Evolutionary conservation across 1,140 invertebrate genomes (phyloP).

Genomic region (Lepidostoma basale): DNA sequence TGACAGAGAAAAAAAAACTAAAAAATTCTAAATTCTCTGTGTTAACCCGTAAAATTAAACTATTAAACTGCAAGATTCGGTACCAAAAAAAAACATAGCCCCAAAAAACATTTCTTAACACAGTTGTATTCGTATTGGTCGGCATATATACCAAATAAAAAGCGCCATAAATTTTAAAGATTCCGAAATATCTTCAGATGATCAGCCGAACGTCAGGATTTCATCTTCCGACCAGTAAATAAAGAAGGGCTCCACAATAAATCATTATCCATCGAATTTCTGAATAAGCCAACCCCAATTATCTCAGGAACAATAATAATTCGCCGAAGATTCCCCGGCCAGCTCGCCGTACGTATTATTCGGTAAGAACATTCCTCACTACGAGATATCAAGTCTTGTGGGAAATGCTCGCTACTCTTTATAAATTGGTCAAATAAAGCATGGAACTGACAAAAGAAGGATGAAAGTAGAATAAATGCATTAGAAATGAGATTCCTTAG

Average conservation of each 20-base stretch:
- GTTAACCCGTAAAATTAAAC: no score
- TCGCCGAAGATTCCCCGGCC: slow-evolving; percentile 10
- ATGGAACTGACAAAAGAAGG: no score
- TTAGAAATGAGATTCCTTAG: no score
- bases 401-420: neutral
- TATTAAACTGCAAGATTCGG: neutral
- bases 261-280: slow-evolving; percentile 41
- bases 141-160: neutral
- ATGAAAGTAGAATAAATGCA: no score
- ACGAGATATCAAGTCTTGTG: neutral
- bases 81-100: neutral
- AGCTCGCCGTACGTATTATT: slow-evolving; percentile 20
- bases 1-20: no score
- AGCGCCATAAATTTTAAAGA: neutral
- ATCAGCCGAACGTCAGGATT: neutral
- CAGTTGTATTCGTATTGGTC: neutral
- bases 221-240: slow-evolving; percentile 34
- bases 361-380: neutral
- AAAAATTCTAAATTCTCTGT: no score
- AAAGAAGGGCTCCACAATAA: slow-evolving; percentile 33
- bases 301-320: slow-evolving; percentile 24
- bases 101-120: neutral
- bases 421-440: neutral
- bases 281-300: slow-evolving; percentile 39
- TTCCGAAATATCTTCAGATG: neutral